phyloP scores from a whole-genome alignment of 2,113 vertebrate genomes.

The Neolamprologus tretocephalus region DNA sequence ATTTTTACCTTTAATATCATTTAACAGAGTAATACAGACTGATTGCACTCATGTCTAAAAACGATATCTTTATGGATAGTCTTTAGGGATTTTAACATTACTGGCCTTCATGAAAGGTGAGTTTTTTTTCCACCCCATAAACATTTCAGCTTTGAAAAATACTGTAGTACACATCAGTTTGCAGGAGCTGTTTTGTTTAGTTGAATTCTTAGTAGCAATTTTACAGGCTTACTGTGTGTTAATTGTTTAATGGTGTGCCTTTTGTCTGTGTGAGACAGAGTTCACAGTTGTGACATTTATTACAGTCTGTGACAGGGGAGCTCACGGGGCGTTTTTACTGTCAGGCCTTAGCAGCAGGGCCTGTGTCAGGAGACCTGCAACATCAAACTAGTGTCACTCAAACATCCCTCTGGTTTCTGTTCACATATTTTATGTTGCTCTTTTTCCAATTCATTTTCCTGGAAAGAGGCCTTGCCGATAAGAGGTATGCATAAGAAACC shows the following conservation, averaged over 20 bases:
- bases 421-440: slow-evolving; percentile 25
- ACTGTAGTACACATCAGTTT: slow-evolving; percentile 4
- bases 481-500: background rate
- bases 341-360: slow-evolving; percentile 5
- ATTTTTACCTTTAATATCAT: background rate
- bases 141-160: slow-evolving; percentile 11
- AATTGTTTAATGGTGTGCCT: slow-evolving; percentile 29
- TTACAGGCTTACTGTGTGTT: slow-evolving; percentile 16
- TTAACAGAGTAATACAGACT: background rate
- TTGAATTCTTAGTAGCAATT: background rate
- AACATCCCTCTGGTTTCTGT: slow-evolving; percentile 50
- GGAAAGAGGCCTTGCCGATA: slow-evolving; percentile 25
- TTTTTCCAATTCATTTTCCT: slow-evolving; percentile 23
- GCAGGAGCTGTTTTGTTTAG: background rate
- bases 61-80: background rate
- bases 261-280: slow-evolving; percentile 15
- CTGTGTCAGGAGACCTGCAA: slow-evolving; percentile 41
- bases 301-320: slow-evolving; percentile 20
- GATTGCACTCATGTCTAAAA: background rate
- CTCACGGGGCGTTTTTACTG: slow-evolving; percentile 30
- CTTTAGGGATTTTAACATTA: slow-evolving; percentile 1
- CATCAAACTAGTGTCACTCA: slow-evolving; percentile 36
- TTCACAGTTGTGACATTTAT: slow-evolving; percentile 41
- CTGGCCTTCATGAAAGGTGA: background rate
- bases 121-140: slow-evolving; percentile 29